Conservation (phyloP, 2,888 invertebrate species). For the Spicauda simplicius region DNA sequence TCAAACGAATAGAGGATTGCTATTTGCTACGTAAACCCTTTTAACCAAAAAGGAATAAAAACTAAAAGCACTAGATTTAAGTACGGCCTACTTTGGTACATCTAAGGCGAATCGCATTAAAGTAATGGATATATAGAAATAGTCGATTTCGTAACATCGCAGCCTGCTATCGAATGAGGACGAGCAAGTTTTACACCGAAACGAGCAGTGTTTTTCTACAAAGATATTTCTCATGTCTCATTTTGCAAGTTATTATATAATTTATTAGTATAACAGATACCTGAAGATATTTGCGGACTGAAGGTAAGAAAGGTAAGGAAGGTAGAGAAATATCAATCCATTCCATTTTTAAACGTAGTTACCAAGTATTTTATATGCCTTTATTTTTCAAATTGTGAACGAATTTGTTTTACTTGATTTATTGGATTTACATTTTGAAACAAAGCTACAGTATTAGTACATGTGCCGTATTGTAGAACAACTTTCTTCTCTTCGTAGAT, state of each 20-base stretch:
- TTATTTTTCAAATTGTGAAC: too few species aligned
- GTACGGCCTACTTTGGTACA: conserved; percentile 47
- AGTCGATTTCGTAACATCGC: conserved; percentile 55
- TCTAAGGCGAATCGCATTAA: conserved; percentile 67
- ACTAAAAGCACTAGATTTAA: conserved; percentile 37
- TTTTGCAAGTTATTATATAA: conserved; percentile 9
- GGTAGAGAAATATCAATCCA: too few species aligned
- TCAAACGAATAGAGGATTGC: conserved; percentile 27
- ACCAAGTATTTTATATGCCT: too few species aligned
- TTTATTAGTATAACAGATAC: neutral
- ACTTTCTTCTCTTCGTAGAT: too few species aligned
- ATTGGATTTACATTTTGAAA: too few species aligned
- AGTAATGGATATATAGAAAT: conserved; percentile 67
- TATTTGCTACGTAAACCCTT: conserved; percentile 29
- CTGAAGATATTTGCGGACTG: too few species aligned
- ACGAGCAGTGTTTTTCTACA: conserved; percentile 1
- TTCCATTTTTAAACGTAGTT: too few species aligned
- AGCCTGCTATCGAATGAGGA: conserved; percentile 21
- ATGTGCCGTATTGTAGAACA: too few species aligned
- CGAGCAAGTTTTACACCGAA: conserved; percentile 32
- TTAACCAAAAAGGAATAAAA: conserved; percentile 35
- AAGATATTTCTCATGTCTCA: conserved; percentile 13
- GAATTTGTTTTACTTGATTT: too few species aligned
- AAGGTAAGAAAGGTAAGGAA: too few species aligned
- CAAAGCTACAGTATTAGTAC: too few species aligned